Evolutionary conservation across 64 coral and sea anemone species (phyloP), one percentile per base, ranked within the genome.

Genomic region (Porites australiensis): DNA sequence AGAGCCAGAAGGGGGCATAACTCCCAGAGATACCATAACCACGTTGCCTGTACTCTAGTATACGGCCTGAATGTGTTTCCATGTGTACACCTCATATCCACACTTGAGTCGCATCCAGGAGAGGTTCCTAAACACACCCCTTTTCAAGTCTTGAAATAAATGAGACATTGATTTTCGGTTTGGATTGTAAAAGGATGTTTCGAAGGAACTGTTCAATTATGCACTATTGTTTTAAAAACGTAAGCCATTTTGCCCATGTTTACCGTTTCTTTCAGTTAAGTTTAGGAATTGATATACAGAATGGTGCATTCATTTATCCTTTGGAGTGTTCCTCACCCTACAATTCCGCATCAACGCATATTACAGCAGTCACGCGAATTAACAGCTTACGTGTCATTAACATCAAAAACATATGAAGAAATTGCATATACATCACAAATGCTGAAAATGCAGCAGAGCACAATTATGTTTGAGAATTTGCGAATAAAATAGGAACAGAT

Each of bases 151-250:
- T 64, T 8, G 77, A 91, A 84, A 57, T 57, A 2, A 91, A 57
- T 13, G 50, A 51, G 22, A 44, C 79, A 16, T 44, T 74, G 22
- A 84, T 91, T 55, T 91, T 74, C 50, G 77, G 89, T 19, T 84
- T 74, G 79, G 89, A 37, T 18, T 91, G 73, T 58, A 91, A 84
- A 22, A 18, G 89, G 50, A 91, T 91, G 78, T 91, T 43, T 70
- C 49, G 79, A 82, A 70, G 77, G 53, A 84, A 91, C 15, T 91
- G 89, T 84, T 70, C 79, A 60, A 72, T 78, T 20, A 64, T 91
- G 2, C 49, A 83, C 50, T 91, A 70, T 65, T 4, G 46, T 2
- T 57, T 5, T 44, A 8, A 50, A 77, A 57, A 54, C 6, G 48
- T 64, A 57, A 54, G 19, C 15, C 4, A 7, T 53, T 91, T 91